Evolutionary conservation across 2,888 invertebrate species (phyloP).

Genomic region (Elegia similella): DNA sequence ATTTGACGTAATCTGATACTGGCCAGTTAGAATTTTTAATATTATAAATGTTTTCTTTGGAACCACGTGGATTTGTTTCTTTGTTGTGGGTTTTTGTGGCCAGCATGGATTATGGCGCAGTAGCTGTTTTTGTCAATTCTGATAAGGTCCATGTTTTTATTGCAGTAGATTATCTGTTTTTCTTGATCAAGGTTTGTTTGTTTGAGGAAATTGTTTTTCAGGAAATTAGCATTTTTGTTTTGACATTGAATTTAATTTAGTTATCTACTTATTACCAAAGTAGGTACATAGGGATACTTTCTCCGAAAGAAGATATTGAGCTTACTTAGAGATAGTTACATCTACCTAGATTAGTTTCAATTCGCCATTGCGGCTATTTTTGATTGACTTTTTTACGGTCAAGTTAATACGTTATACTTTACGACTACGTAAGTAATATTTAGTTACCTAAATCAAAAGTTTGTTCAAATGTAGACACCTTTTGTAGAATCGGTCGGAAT

Average conservation of each 20-base stretch:
- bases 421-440: too few relatives aligned
- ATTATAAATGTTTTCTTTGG: not conserved
- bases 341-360: too few relatives aligned
- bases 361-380: too few relatives aligned
- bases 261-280: not conserved
- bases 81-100: constrained; percentile 6
- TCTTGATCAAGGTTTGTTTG: not conserved
- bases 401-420: too few relatives aligned
- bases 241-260: not conserved
- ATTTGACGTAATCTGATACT: not conserved
- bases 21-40: constrained; percentile 1
- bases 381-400: too few relatives aligned
- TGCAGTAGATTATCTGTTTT: not conserved
- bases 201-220: not conserved
- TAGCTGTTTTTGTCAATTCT: constrained; percentile 6
- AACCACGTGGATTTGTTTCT: constrained; percentile 8
- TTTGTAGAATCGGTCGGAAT: too few relatives aligned
- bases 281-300: too few relatives aligned
- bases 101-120: constrained; percentile 1
- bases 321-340: too few relatives aligned
- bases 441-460: too few relatives aligned
- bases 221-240: not conserved
- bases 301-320: too few relatives aligned
- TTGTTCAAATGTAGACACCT: too few relatives aligned
- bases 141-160: not conserved